These are phyloP conservation scores for Dreissena rostriformis DNA, from an alignment of 1,140 invertebrate genomes.

Conservation along the genomic window DNA sequence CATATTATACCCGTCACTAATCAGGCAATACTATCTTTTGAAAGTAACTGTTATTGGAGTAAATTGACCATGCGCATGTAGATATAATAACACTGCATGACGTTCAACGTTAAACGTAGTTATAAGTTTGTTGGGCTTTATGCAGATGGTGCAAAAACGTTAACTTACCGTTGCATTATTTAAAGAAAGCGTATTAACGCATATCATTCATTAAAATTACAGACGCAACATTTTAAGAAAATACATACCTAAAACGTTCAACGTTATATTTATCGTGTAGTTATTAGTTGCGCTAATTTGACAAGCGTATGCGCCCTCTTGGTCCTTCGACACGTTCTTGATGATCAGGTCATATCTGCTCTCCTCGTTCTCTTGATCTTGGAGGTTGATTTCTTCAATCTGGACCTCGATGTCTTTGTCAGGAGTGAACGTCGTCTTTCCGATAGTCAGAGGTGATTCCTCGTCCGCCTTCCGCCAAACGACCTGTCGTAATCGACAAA, in stretches of 20 bases:
- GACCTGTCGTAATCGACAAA: not conserved
- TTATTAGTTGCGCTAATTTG: conserved; percentile 40
- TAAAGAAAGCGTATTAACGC: no score
- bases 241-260: conserved; percentile 48
- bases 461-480: conserved; percentile 36
- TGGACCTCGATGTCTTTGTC: conserved; percentile 30
- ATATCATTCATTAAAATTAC: no score
- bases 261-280: conserved; percentile 35
- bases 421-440: conserved; percentile 18
- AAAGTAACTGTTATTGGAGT: no score
- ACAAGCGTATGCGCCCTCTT: conserved; percentile 38
- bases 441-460: conserved; percentile 32
- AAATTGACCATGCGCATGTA: no score
- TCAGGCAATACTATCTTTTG: no score
- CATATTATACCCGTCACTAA: no score
- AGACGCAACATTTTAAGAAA: not conserved
- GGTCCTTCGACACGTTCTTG: conserved; percentile 21
- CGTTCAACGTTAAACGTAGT: no score
- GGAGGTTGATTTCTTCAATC: not conserved
- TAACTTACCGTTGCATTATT: no score
- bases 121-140: no score
- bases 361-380: not conserved
- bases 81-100: no score
- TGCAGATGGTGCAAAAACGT: no score
- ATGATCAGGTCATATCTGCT: conserved; percentile 44